Base-by-base conservation (phyloP, 2,113 vertebrate species). In the Lophotis ruficrista region DNA sequence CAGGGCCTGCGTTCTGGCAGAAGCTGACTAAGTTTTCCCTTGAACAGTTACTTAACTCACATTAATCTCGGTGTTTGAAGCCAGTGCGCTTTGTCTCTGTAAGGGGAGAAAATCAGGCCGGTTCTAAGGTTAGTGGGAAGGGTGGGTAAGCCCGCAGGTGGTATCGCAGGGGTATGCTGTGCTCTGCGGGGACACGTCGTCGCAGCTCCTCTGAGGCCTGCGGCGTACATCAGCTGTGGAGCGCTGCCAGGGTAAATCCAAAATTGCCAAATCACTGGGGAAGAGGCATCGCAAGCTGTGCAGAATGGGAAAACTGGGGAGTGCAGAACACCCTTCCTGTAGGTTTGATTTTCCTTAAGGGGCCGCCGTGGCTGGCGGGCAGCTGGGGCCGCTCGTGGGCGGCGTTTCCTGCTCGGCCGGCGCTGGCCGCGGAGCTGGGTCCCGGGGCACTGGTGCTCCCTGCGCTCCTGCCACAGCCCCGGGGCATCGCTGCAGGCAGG, bases 341-440 rank as follows among this genome's bases (percentile, higher is more conserved):
- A 28, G 11, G 13, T 48, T 53, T 58, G 6, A 5, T 33, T 75
- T 38, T 45, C 25, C 54, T 20, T 4, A 24, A 30, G 66, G 28
- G 30, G 21, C 37, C 37, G 77, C 24, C 7, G 3, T 4, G 41
- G 82, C 1, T 5, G 60, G 71, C 31, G 21, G 62, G 45, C 27
- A 28, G 71, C 61, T 28, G 47, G 84, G 62, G 47, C 57, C 4
- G 12, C 68, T 41, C 7, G 47, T 2, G 4, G 11, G 78, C 3
- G 23, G 18, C 4, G 0, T 21, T 65, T 8, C 41, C 5, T 1
- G 58, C 23, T 7, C 0, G 0, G 43, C 3, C 0, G 7, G 37
- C 28, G 30, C 90, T 14, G 27, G 21, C 17, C 0, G 0, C 37
- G 53, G 27, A 38, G 38, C 53, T 20, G 37, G 24, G 27, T 28